phyloP scores from a whole-genome alignment of 2,113 vertebrate species.

The Nannospalax galili region DNA sequence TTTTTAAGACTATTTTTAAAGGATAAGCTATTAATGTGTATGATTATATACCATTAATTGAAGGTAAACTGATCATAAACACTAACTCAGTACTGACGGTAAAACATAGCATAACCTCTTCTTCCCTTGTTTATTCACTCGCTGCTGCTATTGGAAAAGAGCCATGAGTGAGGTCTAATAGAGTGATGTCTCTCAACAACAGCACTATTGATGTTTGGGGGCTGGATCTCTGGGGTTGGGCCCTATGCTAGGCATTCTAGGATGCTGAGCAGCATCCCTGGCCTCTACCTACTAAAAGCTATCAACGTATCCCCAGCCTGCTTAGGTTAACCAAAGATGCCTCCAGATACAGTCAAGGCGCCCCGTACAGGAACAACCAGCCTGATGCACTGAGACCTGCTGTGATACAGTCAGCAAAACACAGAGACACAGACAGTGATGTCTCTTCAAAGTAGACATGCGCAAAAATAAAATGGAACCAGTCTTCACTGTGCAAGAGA shows the following conservation, averaged over 20 bases:
- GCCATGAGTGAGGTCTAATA: accelerated
- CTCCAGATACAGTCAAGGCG: neutral
- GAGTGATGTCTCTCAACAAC: neutral
- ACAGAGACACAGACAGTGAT: neutral
- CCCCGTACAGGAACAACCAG: neutral
- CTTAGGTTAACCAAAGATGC: neutral
- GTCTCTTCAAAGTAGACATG: neutral
- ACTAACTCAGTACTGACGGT: too few relatives aligned
- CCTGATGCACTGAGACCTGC: neutral
- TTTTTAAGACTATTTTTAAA: too few relatives aligned
- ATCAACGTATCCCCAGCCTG: neutral
- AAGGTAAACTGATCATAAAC: neutral
- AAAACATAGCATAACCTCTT: neutral
- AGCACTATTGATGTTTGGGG: neutral
- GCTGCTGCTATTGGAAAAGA: neutral
- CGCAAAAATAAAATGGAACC: neutral
- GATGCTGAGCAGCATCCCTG: neutral
- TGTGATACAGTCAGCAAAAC: neutral
- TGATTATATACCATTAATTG: neutral
- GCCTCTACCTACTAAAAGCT: too few relatives aligned
- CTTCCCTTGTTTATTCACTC: neutral
- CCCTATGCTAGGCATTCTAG: neutral
- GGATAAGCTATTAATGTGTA: neutral
- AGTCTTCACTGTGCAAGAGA: neutral
- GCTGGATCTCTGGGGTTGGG: neutral